Percentiles rank a stretch among this genome's conserved stretches.
These are phyloP conservation scores for Actinopyga echinites DNA, from an alignment of 53 echinoderm and acorn worm species.

Conservation along the genomic window DNA sequence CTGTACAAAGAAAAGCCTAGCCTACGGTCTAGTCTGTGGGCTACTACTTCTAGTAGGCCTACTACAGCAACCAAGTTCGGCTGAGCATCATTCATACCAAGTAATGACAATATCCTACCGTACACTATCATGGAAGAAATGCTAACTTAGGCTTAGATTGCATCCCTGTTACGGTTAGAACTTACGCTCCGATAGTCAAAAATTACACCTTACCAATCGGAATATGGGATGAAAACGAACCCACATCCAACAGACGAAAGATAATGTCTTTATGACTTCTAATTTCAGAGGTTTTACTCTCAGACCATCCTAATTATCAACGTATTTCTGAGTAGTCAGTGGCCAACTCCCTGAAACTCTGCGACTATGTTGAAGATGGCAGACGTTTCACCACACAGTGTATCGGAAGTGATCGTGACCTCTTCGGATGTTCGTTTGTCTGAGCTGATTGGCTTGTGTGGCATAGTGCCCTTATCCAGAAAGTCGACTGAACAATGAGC, in stretches of 20 bases:
- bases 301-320: constrained; percentile 26
- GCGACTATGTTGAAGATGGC: constrained; percentile 16
- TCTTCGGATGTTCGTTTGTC: constrained; percentile 42
- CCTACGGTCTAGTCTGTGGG: no score
- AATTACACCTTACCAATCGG: constrained; percentile 25
- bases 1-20: no score
- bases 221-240: constrained; percentile 20
- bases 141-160: no score
- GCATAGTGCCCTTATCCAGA: not conserved
- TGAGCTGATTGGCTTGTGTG: constrained; percentile 25
- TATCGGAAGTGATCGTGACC: constrained; percentile 39
- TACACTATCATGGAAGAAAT: no score
- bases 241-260: constrained; percentile 26
- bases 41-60: no score
- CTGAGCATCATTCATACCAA: no score
- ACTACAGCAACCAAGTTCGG: no score
- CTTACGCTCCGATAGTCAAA: not conserved
- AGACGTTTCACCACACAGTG: constrained; percentile 10
- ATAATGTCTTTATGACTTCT: not conserved
- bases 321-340: not conserved
- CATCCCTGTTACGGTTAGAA: no score
- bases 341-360: constrained; percentile 27
- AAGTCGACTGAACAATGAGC: constrained; percentile 8
- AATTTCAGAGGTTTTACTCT: not conserved
- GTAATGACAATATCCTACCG: no score